phyloP scores from a whole-genome alignment of 2,888 invertebrate genomes.

The Microctonus hyperodae region DNA sequence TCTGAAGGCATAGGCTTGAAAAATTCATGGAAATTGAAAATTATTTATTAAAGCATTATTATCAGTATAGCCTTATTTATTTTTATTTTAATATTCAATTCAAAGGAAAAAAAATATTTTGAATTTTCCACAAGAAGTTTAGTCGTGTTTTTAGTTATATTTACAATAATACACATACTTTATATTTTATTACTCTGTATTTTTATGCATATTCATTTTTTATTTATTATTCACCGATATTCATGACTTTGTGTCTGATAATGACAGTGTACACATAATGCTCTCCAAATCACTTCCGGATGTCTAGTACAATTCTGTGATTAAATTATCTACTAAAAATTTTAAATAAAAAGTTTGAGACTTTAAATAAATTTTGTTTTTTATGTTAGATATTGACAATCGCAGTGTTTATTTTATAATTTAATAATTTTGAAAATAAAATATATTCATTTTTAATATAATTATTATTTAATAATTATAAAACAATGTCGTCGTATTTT shows the following conservation, averaged over 20 bases:
- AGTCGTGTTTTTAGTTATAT: neutral
- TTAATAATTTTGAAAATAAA: neutral
- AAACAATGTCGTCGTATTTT: slow-evolving; percentile 72
- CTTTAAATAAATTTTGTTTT: no score
- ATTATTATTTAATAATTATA: neutral
- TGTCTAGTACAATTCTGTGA: neutral
- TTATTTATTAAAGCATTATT: neutral
- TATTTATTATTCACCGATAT: neutral
- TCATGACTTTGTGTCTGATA: neutral
- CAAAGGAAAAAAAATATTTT: neutral
- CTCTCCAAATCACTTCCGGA: neutral
- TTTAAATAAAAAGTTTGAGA: no score
- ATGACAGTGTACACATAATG: neutral
- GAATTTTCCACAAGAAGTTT: neutral
- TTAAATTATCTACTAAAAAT: no score
- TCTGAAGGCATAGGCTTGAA: neutral
- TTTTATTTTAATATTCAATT: neutral
- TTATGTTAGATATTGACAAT: no score
- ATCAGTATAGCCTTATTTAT: neutral
- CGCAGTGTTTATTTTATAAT: no score
- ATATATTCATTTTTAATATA: neutral
- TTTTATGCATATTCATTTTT: neutral
- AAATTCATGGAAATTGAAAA: neutral
- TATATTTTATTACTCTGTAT: neutral
- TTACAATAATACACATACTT: neutral